Evolutionary conservation across 2,113 vertebrate genomes (phyloP).

Genomic region (Microcebus tavaratra): DNA sequence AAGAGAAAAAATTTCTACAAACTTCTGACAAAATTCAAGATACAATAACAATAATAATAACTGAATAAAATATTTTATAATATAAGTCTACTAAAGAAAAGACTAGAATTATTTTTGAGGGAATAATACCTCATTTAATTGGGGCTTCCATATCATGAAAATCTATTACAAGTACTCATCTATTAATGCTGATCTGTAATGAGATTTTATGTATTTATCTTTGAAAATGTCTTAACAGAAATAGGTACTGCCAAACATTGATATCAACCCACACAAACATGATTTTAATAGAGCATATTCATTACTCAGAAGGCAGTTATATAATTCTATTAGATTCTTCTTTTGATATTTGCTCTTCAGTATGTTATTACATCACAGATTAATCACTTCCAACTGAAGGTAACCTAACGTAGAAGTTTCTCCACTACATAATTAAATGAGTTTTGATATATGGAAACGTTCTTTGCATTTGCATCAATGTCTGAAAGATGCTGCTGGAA

Average conservation of each 20-base stretch:
- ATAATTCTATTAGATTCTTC: constrained; percentile 15
- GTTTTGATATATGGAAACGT: constrained; percentile 42
- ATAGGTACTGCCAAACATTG: neutral
- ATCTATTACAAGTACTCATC: neutral
- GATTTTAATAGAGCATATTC: constrained; percentile 51
- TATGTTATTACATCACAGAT: neutral
- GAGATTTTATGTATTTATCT: constrained; percentile 42
- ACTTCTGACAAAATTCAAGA: no score
- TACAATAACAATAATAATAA: no score
- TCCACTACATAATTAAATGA: constrained; percentile 3
- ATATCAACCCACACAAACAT: neutral
- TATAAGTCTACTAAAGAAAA: neutral
- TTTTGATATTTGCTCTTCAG: constrained; percentile 22
- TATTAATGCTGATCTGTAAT: neutral
- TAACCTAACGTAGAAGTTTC: neutral
- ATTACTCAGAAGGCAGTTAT: constrained; percentile 21
- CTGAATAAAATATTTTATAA: neutral
- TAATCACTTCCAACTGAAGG: constrained; percentile 54
- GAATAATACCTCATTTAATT: neutral
- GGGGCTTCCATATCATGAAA: constrained; percentile 14
- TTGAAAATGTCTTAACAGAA: constrained; percentile 53
- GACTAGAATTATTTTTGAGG: neutral
- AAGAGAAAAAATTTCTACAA: no score
- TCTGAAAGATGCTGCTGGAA: constrained; percentile 45
- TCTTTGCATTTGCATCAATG: neutral